These are phyloP conservation scores for Scalopus aquaticus DNA, from an alignment of 2,113 vertebrate species.

Conservation along the genomic window DNA sequence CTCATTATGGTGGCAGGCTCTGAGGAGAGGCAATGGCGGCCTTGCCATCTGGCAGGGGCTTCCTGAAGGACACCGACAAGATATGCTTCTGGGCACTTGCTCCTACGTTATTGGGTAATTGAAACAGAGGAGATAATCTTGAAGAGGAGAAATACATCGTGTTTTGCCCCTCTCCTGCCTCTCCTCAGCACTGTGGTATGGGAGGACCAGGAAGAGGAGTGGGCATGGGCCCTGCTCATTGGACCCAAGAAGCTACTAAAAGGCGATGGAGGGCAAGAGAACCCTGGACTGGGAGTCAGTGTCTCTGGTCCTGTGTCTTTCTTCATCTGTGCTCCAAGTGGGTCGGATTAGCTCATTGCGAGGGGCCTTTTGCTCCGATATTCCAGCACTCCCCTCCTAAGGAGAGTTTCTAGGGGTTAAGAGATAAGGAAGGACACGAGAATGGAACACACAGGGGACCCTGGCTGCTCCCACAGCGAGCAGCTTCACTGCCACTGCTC, in stretches of 20 bases:
- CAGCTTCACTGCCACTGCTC: neutral
- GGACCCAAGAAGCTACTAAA: neutral
- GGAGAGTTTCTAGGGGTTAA: neutral
- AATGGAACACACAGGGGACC: neutral
- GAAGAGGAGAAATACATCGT: neutral
- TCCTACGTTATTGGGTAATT: neutral
- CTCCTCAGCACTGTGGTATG: neutral
- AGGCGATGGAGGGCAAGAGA: neutral
- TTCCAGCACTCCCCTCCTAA: neutral
- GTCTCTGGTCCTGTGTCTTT: neutral
- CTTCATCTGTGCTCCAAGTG: neutral
- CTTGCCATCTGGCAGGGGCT: neutral
- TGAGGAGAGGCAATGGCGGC: neutral
- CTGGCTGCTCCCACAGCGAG: neutral
- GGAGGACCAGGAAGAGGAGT: neutral
- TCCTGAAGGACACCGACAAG: neutral
- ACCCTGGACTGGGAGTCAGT: neutral
- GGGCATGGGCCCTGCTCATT: neutral
- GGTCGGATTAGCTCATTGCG: neutral
- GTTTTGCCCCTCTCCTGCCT: neutral
- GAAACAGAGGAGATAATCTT: neutral
- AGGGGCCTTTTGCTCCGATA: neutral
- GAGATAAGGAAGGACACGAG: neutral
- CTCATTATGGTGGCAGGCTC: neutral
- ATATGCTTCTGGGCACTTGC: neutral